Evolutionary conservation across 2,888 invertebrate genomes (phyloP), one percentile per base, ranked within the genome.

Genomic region (Nebria salina): DNA sequence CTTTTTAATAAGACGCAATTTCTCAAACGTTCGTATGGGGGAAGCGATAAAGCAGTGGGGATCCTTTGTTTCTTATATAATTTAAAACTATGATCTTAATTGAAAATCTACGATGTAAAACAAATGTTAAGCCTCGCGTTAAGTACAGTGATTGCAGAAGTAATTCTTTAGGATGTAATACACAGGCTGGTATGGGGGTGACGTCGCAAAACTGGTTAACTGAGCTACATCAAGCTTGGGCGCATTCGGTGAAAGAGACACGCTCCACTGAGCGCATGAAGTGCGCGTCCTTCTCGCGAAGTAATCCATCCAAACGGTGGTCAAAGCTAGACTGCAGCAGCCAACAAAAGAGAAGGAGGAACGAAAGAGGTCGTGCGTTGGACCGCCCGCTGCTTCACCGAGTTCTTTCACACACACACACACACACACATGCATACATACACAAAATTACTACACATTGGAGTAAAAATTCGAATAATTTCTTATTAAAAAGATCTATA

Each of bases 201-300:
- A 54, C 54, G 54, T 54, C 54, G 54, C 34, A 54, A 77, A 72
- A 77, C 72, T 77, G 72, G 54, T 77, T 77, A 77, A 77, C 64
- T 42, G 41, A 77, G 64, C 64, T 72, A 15, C 13, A 77, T 68
- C 54, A 34, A 65, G 72, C 72, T 11, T 77, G 72, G 64, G 6
- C 72, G 64, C n/a, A 77, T 64, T 72, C 65, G 64, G 72, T 77
- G 64, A 54, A 77, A 77, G 72, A 72, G 65, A 11, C 72, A 77
- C 64, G 72, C 77, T 72, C 9, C 77, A 72, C n/a, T 77, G 77
- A 20, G 34, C 77, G 54, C 72, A 20, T 64, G 65, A 11, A 75
- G 54, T 54, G 15, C 66, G 75, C 75, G 65, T n/a, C 13, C 15
- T 6, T 13, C 26, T 25, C 54, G 25, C 25, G 15, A 54, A 54